A percentile compares a stretch with the other conserved stretches of the same genome.
phyloP scores from a whole-genome alignment of 2,113 vertebrate genomes.

The Actenoides lindsayi region DNA sequence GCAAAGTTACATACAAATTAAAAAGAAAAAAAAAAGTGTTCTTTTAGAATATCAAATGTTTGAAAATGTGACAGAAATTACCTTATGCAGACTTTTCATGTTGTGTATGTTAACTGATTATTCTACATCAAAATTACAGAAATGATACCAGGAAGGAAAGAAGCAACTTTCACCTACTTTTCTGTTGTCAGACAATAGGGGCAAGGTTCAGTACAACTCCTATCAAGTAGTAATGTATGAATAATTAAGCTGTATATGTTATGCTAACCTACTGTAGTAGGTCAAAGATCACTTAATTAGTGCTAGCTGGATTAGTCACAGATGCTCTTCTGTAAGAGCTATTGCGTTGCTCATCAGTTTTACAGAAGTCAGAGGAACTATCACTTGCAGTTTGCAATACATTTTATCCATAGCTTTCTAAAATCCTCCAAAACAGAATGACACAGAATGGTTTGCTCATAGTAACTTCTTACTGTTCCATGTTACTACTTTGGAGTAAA shows the following conservation, averaged over 20 bases:
- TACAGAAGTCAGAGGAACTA: background rate
- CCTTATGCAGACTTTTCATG: background rate
- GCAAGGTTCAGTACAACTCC: conserved; percentile 3
- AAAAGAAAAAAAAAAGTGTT: background rate
- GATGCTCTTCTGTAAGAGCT: background rate
- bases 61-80: background rate
- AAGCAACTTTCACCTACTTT: conserved; percentile 27
- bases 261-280: conserved; percentile 17
- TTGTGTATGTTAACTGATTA: background rate
- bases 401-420: background rate
- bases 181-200: background rate
- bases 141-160: background rate
- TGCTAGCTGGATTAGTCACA: conserved; percentile 14
- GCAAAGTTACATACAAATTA: background rate
- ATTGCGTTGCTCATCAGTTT: background rate
- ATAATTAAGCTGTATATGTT: conserved; percentile 49
- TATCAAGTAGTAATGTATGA: conserved; percentile 39
- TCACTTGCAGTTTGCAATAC: background rate
- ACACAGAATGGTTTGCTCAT: background rate
- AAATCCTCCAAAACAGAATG: background rate
- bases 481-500: background rate
- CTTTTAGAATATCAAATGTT: background rate
- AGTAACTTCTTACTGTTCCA: background rate
- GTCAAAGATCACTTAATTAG: conserved; percentile 51
- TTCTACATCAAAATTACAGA: background rate